Base-by-base conservation (phyloP, 2,113 vertebrate species). In the Hippopotamus amphibius region DNA sequence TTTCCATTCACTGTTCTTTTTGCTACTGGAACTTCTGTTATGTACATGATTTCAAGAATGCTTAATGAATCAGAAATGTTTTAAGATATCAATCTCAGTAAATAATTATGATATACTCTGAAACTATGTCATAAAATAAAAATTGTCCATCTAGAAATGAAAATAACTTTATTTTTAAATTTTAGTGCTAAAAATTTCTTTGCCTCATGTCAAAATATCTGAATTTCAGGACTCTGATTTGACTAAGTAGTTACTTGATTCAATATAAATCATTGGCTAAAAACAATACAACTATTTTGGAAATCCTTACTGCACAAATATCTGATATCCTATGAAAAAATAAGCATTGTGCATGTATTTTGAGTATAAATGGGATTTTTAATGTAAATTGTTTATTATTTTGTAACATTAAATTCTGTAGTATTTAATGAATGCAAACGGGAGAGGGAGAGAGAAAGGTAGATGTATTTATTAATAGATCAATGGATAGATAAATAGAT, bases 41-140 rank as follows among this genome's bases (percentile, higher is more conserved):
- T 0, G 33, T 55, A 37, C 41, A 61, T 46, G 5, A 61, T 76
- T 72, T 53, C 5, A 63, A 84, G 59, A 79, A 71, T 91, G 11
- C 13, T 11, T 88, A 87, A 26, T 72, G 15, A 88, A 26, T 82
- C 11, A 55, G 33, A 80, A 84, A 0, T 30, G 6, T 30, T 48
- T 95, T 57, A 90, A 83, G 6, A n/a, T 88, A 43, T 10, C 13
- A 74, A 1, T 82, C 5, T 95, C 11, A 90, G 46, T 24, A 48
- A 85, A 68, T 63, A 53, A 66, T 88, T 85, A 24, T 66, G 37
- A 41, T 57, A 43, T 65, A 14, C 9, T 65, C 7, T 28, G 59
- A 86, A 86, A 91, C 12, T 33, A 59, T 14, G 97, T 69, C 61
- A 89, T 43, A 89, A 68, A 92, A 84, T 66, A 28, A 89, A 66